Base-by-base conservation (phyloP, 2,888 invertebrate genomes). In the Meghimatium bilineatum region DNA sequence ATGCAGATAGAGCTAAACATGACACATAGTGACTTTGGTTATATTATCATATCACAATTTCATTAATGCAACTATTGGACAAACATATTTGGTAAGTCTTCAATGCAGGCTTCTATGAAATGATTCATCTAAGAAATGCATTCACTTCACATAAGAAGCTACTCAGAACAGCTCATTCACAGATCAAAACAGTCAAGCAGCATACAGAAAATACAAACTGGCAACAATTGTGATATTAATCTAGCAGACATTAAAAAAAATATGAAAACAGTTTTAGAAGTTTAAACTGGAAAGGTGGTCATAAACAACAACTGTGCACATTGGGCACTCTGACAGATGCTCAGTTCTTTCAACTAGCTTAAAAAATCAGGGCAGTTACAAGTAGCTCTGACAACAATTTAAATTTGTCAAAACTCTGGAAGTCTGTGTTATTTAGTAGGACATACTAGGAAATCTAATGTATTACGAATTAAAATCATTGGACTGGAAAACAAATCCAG, bases 121-220 rank as follows among this genome's bases (percentile, higher is more conserved):
- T 29, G 20, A 1, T 77, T 83, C 78, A 72, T 78, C 78, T 63
- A 78, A 38, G 36, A 83, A 32, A 83, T 77, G 34, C 44, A 72
- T 44, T 83, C 78, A 83, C 78, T 83, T 78, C 78, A 83, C 78
- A 78, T 72, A 78, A 78, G 2, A 12, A 78, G 32, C 56, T 74
- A 69, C 34, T 83, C 26, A 82, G 44, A 44, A 44, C 44, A 44
- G 29, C 49, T 67, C 66, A 76, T 76, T 52, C 78, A 83, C 72
- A 72, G 34, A 83, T 56, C 72, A 63, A 56, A 44, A 83, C 83
- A 72, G 76, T 63, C 83, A 83, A 79, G 83, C 83, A 83, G 78
- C 83, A 83, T 32, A 78, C 78, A 71, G 23, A 52, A 44, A 74
- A 80, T 74, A 60, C 74, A 78, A 78, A 78, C 44, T 67, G 10